Evolutionary conservation across 2,797 vertebrate genomes (phyloP).

Genomic region (Sciurus carolinensis): DNA sequence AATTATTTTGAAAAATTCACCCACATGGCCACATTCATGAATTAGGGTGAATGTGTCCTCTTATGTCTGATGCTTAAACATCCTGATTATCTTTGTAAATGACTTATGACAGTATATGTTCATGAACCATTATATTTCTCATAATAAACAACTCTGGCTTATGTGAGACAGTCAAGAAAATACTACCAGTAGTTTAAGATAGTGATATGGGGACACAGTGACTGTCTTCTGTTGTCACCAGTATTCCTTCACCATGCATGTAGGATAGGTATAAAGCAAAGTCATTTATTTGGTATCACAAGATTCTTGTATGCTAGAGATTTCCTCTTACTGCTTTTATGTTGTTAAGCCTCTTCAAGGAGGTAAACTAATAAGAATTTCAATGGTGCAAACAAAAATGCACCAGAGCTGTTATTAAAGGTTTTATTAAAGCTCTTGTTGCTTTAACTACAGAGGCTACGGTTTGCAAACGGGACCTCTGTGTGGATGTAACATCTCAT

Average conservation of each 20-base stretch:
- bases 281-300: conserved; percentile 64
- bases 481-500: neutral
- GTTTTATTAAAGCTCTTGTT: neutral
- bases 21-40: neutral
- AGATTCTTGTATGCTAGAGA: conserved; percentile 33
- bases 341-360: conserved; percentile 68
- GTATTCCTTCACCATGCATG: conserved; percentile 48
- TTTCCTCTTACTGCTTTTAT: conserved; percentile 67
- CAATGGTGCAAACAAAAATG: conserved; percentile 48
- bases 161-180: neutral
- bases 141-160: neutral
- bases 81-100: conserved; percentile 1
- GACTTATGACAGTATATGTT: neutral
- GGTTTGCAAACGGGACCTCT: neutral
- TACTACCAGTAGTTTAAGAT: neutral
- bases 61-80: neutral
- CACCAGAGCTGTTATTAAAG: conserved; percentile 29
- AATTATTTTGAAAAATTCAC: neutral
- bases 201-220: neutral
- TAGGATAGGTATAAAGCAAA: neutral
- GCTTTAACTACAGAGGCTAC: conserved; percentile 64
- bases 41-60: neutral
- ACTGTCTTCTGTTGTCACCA: conserved; percentile 23
- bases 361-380: conserved; percentile 60
- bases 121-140: neutral